phyloP scores from a whole-genome alignment of 2,113 vertebrate genomes.

The Conger conger region DNA sequence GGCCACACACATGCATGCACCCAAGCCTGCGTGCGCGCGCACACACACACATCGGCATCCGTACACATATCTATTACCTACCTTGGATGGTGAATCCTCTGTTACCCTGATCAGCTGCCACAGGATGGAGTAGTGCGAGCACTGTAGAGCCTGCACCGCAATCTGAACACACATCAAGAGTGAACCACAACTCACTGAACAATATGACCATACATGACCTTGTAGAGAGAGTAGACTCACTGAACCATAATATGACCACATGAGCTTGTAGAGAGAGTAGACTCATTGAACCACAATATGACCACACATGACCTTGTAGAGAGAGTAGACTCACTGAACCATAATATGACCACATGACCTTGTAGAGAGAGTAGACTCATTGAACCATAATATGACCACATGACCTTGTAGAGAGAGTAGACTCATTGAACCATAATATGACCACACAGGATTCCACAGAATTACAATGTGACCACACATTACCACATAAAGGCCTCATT shows the following conservation, averaged over 20 bases:
- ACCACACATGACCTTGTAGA: background rate
- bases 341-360: background rate
- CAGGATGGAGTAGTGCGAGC: conserved; percentile 97
- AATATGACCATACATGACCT: background rate
- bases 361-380: background rate
- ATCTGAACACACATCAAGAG: conserved; percentile 69
- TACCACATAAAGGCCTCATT: background rate
- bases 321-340: background rate
- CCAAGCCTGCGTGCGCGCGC: too few species aligned
- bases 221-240: background rate
- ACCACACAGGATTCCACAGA: background rate
- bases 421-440: background rate
- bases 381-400: background rate
- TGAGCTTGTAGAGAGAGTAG: background rate
- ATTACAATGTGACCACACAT: background rate
- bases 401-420: background rate
- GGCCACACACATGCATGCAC: too few species aligned
- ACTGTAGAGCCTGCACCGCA: conserved; percentile 95
- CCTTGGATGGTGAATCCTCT: conserved; percentile 94
- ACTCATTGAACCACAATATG: background rate
- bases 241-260: background rate
- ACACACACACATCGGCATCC: background rate
- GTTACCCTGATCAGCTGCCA: conserved; percentile 98
- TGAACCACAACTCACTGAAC: background rate
- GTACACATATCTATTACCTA: conserved; percentile 50